Percentiles rank a stretch among this genome's conserved stretches.
Conservation (phyloP, 2,113 vertebrate species). For the Microcebus jonahi region DNA sequence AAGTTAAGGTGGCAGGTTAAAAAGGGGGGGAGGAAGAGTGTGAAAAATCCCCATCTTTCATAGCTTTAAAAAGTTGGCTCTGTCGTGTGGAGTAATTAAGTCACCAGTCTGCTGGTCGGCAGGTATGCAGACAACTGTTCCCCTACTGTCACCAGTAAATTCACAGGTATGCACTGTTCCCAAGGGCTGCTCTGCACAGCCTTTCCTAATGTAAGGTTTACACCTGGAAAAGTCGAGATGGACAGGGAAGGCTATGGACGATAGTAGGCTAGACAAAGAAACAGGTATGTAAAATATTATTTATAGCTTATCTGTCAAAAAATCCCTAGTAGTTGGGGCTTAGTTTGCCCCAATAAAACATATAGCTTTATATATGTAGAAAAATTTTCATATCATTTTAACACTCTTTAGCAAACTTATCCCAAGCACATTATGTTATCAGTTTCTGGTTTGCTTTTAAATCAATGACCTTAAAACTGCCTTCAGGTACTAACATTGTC, state of each 20-base stretch:
- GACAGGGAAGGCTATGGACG: neutral
- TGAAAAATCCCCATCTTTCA: constrained; percentile 82
- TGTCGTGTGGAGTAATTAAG: constrained; percentile 81
- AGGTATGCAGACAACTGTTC: constrained; percentile 80
- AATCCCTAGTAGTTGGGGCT: neutral
- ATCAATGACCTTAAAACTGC: neutral
- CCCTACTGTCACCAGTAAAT: constrained; percentile 75
- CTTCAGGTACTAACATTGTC: neutral
- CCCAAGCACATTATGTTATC: neutral
- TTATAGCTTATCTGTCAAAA: constrained; percentile 54
- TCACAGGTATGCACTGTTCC: constrained; percentile 71
- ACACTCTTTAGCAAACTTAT: neutral
- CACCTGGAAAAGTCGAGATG: constrained; percentile 44
- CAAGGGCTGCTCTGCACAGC: constrained; percentile 58
- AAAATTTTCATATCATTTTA: neutral
- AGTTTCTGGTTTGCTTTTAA: neutral
- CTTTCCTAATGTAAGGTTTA: constrained; percentile 63
- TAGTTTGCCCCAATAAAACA: neutral
- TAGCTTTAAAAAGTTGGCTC: constrained; percentile 83
- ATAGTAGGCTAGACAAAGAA: constrained; percentile 43
- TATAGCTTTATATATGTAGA: neutral
- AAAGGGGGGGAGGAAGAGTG: constrained; percentile 62
- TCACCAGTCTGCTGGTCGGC: constrained; percentile 81
- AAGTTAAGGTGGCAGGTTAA: constrained; percentile 59
- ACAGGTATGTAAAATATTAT: constrained; percentile 47